A percentile compares a stretch with the other conserved stretches of the same genome.
These are phyloP conservation scores for Phoeniculus purpureus DNA, from an alignment of 2,797 vertebrate species.

Conservation along the genomic window DNA sequence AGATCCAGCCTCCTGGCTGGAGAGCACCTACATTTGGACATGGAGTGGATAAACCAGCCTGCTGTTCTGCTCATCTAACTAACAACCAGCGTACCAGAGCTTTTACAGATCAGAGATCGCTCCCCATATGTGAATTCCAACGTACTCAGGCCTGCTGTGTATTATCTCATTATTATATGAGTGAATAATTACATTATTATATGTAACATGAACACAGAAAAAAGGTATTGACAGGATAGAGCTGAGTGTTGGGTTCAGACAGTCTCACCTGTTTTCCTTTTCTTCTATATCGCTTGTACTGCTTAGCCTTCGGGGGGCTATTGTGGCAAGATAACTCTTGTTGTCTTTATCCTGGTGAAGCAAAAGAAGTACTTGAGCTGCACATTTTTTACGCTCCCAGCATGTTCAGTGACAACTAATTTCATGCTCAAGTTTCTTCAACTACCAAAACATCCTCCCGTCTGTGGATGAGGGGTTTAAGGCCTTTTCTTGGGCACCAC, in stretches of 20 bases:
- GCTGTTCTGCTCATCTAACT: neutral
- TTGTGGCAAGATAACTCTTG: conserved; percentile 74
- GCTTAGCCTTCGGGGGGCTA: conserved; percentile 73
- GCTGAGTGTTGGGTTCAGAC: neutral
- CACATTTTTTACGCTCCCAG: neutral
- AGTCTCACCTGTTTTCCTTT: conserved; percentile 81
- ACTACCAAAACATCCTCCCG: neutral
- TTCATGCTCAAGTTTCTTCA: neutral
- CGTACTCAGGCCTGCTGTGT: neutral
- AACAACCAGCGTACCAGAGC: neutral
- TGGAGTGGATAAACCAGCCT: neutral
- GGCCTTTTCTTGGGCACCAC: neutral
- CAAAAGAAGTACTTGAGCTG: conserved; percentile 37
- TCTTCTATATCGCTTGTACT: conserved; percentile 75
- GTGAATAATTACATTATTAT: neutral
- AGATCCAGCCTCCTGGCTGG: neutral
- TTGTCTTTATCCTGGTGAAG: conserved; percentile 77
- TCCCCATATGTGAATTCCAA: neutral
- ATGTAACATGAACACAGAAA: neutral
- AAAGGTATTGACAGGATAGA: neutral
- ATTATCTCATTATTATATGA: neutral
- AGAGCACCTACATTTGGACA: neutral
- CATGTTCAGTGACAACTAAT: neutral
- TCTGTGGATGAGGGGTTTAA: neutral
- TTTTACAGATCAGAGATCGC: neutral